These are phyloP conservation scores for Spilarctia lutea DNA, from an alignment of 2,888 invertebrate genomes.

Conservation along the genomic window DNA sequence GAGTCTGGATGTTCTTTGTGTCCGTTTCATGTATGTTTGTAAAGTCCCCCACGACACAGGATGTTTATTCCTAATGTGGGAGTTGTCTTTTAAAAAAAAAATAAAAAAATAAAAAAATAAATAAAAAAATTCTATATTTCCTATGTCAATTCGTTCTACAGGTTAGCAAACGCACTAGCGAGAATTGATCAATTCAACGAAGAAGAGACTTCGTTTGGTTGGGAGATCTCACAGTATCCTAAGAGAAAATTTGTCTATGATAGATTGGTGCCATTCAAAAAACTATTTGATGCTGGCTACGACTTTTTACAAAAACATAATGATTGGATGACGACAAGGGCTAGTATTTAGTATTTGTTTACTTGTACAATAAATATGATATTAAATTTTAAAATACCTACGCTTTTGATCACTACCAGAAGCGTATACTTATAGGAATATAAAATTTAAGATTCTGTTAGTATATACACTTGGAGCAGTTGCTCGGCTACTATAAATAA, in stretches of 20 bases:
- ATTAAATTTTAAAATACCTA: too few relatives aligned
- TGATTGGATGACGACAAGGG: slow-evolving; percentile 93
- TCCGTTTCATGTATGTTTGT: too few relatives aligned
- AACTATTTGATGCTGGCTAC: slow-evolving; percentile 94
- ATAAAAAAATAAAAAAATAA: too few relatives aligned
- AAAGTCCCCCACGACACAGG: too few relatives aligned
- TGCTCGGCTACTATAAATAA: background rate
- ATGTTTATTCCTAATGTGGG: too few relatives aligned
- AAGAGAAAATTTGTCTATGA: slow-evolving; percentile 92
- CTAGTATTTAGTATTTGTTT: slow-evolving; percentile 34
- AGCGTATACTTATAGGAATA: too few relatives aligned
- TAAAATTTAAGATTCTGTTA: background rate
- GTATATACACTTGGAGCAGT: background rate
- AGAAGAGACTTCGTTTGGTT: slow-evolving; percentile 95
- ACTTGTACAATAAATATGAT: background rate
- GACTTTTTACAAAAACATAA: slow-evolving; percentile 94
- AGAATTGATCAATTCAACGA: slow-evolving; percentile 96
- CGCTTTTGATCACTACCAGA: background rate
- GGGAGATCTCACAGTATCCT: slow-evolving; percentile 96
- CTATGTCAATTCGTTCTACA: slow-evolving; percentile 46
- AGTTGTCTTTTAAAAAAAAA: too few relatives aligned
- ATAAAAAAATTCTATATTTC: background rate
- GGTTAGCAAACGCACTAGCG: slow-evolving; percentile 90
- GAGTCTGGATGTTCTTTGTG: too few relatives aligned
- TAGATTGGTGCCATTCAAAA: slow-evolving; percentile 93